Conservation (phyloP, 2,113 vertebrate genomes). For the Syngnathus floridae region DNA sequence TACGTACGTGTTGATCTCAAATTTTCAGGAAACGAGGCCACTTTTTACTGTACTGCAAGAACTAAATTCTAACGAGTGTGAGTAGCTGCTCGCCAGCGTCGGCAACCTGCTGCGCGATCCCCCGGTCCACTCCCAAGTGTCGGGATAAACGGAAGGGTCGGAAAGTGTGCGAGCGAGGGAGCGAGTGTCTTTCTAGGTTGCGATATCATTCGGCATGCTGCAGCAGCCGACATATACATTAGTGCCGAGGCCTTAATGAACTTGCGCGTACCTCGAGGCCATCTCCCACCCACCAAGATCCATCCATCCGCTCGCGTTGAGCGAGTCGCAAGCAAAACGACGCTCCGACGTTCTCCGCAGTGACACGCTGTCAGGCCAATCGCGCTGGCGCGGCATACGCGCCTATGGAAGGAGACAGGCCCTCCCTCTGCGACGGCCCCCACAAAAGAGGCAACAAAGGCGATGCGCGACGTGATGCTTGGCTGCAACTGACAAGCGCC, state of each 20-base stretch:
- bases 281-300: slow-evolving; percentile 30
- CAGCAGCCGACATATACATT: slow-evolving; percentile 26
- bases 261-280: slow-evolving; percentile 35
- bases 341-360: slow-evolving; percentile 39
- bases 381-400: slow-evolving; percentile 51
- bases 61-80: slow-evolving; percentile 61
- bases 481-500: slow-evolving; percentile 53
- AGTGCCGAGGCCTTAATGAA: slow-evolving; percentile 41
- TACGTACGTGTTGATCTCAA: neutral
- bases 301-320: slow-evolving; percentile 34
- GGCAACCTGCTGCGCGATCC: slow-evolving; percentile 48
- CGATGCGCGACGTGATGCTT: slow-evolving; percentile 37
- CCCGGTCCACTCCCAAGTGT: slow-evolving; percentile 35
- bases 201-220: slow-evolving; percentile 11
- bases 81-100: slow-evolving; percentile 57
- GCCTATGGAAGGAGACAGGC: slow-evolving; percentile 60
- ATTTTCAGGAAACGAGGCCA: slow-evolving; percentile 25
- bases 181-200: neutral
- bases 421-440: slow-evolving; percentile 51
- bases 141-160: slow-evolving; percentile 17
- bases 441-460: slow-evolving; percentile 40
- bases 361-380: slow-evolving; percentile 68
- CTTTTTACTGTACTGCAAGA: slow-evolving; percentile 44
- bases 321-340: slow-evolving; percentile 48
- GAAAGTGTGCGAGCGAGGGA: too few relatives aligned